A percentile compares a stretch with the other conserved stretches of the same genome.
Evolutionary conservation across 1,140 invertebrate species (phyloP).

Genomic region (Aleiodes sp.): DNA sequence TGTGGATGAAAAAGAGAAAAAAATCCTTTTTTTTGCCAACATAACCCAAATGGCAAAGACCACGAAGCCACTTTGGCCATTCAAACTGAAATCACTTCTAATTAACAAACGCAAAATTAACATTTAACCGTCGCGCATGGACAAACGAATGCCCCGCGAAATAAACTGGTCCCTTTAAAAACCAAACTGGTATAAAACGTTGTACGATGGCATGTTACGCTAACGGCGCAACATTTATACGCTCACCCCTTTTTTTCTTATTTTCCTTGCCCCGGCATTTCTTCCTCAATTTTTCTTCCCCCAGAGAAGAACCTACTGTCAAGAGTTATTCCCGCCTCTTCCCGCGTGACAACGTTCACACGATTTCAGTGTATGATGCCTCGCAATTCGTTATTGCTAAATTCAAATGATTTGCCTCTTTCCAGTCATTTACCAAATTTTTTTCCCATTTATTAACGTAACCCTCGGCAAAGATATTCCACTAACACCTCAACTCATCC

Average conservation of each 20-base stretch:
- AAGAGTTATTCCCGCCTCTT: background rate
- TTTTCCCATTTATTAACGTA: too few relatives aligned
- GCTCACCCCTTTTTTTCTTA: background rate
- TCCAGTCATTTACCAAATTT: too few relatives aligned
- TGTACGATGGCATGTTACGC: conserved; percentile 10
- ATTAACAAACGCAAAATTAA: conserved; percentile 56
- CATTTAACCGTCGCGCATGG: conserved; percentile 47
- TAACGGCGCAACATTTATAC: conserved; percentile 13
- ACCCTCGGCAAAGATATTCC: too few relatives aligned
- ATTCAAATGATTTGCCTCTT: too few relatives aligned
- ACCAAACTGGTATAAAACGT: background rate
- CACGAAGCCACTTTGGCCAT: conserved; percentile 9
- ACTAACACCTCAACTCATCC: too few relatives aligned
- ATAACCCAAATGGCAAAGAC: too few relatives aligned
- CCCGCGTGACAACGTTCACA: conserved; percentile 30
- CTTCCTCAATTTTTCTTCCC: too few relatives aligned
- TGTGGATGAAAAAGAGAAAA: too few relatives aligned
- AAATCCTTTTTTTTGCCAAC: too few relatives aligned
- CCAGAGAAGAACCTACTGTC: background rate
- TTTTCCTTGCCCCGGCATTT: too few relatives aligned
- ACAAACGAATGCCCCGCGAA: background rate
- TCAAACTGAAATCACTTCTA: conserved; percentile 49
- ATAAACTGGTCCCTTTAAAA: conserved; percentile 11
- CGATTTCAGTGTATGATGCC: too few relatives aligned
- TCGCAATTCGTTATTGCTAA: too few relatives aligned